Base-by-base conservation (phyloP, 2,113 vertebrate genomes). In the Symphodus melops region DNA sequence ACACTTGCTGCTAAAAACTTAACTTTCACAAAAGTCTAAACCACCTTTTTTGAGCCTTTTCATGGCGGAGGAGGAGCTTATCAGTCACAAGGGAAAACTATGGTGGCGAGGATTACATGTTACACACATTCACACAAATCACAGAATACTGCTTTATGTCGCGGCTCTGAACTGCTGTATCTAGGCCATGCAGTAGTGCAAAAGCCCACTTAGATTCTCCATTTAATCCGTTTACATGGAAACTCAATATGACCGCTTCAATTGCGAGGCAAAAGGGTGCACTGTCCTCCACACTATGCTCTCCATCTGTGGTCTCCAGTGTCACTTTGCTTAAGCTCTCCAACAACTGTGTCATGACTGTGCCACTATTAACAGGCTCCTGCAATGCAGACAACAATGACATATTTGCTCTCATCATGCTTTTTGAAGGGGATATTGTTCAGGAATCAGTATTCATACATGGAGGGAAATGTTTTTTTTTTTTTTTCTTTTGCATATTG, bases 141-240 rank as follows among this genome's bases (percentile, higher is more conserved):
- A 17, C 33, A 62, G 9, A 63, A 71, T 17, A 41, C 14, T 12
- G 33, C 62, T 82, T 67, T 41, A 46, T 57, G 53, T 57, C 71
- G 56, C 59, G 65, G 61, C 72, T 56, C 36, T 20, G 42, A 60
- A 72, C 42, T 33, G 36, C 56, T 70, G 56, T 48, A 82, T 87
- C 61, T 81, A 82, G 88, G 88, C 58, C 77, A 88, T 6, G 63
- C 55, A 44, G 59, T 33, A 77, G 65, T 63, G 51, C 56, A 59
- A 52, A 62, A 58, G 53, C 64, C 63, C 65, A 54, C 63, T 84
- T 77, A 72, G 53, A 68, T 44, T 76, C 67, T 77, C 68, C 52
- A 72, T 72, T 83, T 70, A 90, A 87, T 86, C 82, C 73, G 76
- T 88, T 92, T 86, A 82, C 82, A 83, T 25, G 66, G 73, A 12